These are phyloP conservation scores for Sebastes trivittatus DNA, from an alignment of 2,797 vertebrate species.

Conservation along the genomic window DNA sequence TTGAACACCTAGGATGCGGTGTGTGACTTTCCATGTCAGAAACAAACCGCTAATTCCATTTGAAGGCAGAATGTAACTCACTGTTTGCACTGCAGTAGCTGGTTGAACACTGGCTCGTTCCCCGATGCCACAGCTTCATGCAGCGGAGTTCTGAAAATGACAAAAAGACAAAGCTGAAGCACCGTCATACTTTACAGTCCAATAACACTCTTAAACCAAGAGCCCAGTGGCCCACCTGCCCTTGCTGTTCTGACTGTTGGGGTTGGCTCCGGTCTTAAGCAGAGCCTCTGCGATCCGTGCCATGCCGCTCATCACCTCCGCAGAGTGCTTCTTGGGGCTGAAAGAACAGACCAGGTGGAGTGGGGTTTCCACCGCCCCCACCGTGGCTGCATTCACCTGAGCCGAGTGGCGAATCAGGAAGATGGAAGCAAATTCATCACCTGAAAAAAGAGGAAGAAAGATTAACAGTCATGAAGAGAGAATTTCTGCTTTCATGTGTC, in stretches of 20 bases:
- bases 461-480: neutral
- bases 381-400: slow-evolving; percentile 91
- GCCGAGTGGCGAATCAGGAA: slow-evolving; percentile 96
- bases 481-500: neutral
- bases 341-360: slow-evolving; percentile 95
- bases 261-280: slow-evolving; percentile 93
- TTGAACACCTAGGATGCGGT: neutral
- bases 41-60: neutral
- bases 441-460: slow-evolving; percentile 52
- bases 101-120: slow-evolving; percentile 94
- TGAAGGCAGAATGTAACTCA: slow-evolving; percentile 76
- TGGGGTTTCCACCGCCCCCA: slow-evolving; percentile 94
- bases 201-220: neutral
- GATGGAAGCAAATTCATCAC: slow-evolving; percentile 94
- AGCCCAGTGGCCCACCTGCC: slow-evolving; percentile 86
- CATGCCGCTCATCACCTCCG: slow-evolving; percentile 91
- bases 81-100: slow-evolving; percentile 97
- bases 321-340: slow-evolving; percentile 90
- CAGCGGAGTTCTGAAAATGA: slow-evolving; percentile 88
- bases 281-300: slow-evolving; percentile 92
- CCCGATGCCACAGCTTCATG: slow-evolving; percentile 92
- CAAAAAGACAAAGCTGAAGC: slow-evolving; percentile 5
- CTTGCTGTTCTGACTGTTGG: slow-evolving; percentile 96
- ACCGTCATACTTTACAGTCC: neutral
- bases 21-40: neutral